Base-by-base conservation (phyloP, 2,113 vertebrate species). In the Trematomus loennbergii region DNA sequence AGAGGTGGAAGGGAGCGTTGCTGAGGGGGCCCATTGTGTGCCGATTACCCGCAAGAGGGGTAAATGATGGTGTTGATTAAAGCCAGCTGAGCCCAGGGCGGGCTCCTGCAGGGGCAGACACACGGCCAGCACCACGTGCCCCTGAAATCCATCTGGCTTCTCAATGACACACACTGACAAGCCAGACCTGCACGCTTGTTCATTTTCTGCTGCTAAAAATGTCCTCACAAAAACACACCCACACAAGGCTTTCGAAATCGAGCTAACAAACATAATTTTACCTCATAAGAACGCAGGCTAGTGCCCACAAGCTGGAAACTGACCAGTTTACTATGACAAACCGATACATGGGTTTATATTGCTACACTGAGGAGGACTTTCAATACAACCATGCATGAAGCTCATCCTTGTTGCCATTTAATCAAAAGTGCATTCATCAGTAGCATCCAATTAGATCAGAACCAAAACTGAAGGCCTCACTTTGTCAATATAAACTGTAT, bases 41-140 rank as follows among this genome's bases (percentile, higher is more conserved):
- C 61, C 18, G 58, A 90, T 92, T 89, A 92, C 71, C 81, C 43
- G 17, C 77, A 67, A 76, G 65, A 86, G 68, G 74, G 77, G 58
- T 78, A 75, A 87, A 75, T 78, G 81, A 91, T 82, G 80, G 82
- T 73, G 82, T 78, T 92, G 89, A 94, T 92, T 92, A 84, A 91
- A 92, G 85, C 91, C 93, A 93, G 92, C 91, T 93, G 90, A 86
- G 88, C 65, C 81, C 50, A 6, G 63, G 53, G 76, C 61, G 62
- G 64, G 16, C 84, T 83, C 86, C 53, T 63, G 70, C 63, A 79
- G 71, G 22, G 33, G 71, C 48, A 69, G 81, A 84, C 72, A 25
- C 77, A 79, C 58, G 1, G 49, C 50, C 67, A 58, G 52, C 73
- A 57, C 75, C 88, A 81, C 70, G 67, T 55, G 75, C 22, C 75